Evolutionary conservation across 2,113 vertebrate genomes (phyloP).

Genomic region (Typhlomys cinereus): DNA sequence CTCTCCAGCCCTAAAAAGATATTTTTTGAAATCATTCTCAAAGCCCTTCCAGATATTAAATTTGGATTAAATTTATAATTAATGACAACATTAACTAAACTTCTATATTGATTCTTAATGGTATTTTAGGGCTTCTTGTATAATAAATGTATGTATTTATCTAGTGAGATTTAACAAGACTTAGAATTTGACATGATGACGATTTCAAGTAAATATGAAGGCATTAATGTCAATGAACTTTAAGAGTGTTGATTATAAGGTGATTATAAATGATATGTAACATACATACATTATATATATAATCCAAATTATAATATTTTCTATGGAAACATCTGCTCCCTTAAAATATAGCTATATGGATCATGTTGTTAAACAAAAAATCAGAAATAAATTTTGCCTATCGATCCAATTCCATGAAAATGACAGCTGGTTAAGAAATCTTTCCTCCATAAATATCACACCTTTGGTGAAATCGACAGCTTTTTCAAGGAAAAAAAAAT

Average conservation of each 20-base stretch:
- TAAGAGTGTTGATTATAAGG: neutral
- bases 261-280: neutral
- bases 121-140: neutral
- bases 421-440: constrained; percentile 49
- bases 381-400: constrained; percentile 13
- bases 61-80: constrained; percentile 20
- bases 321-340: constrained; percentile 33
- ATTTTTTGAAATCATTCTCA: neutral
- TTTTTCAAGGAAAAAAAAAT: constrained; percentile 52
- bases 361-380: constrained; percentile 34
- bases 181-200: neutral
- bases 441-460: constrained; percentile 42
- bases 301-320: constrained; percentile 5
- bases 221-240: neutral
- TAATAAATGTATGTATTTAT: constrained; percentile 23
- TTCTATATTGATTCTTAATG: constrained; percentile 27
- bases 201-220: constrained; percentile 16
- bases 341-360: constrained; percentile 13
- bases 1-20: neutral
- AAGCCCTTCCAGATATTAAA: constrained; percentile 5
- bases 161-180: constrained; percentile 21
- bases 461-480: constrained; percentile 1
- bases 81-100: constrained; percentile 16
- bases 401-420: neutral
- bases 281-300: too few relatives aligned